Conservation (phyloP, 2,797 vertebrate species). For the Bradypodion pumilum region DNA sequence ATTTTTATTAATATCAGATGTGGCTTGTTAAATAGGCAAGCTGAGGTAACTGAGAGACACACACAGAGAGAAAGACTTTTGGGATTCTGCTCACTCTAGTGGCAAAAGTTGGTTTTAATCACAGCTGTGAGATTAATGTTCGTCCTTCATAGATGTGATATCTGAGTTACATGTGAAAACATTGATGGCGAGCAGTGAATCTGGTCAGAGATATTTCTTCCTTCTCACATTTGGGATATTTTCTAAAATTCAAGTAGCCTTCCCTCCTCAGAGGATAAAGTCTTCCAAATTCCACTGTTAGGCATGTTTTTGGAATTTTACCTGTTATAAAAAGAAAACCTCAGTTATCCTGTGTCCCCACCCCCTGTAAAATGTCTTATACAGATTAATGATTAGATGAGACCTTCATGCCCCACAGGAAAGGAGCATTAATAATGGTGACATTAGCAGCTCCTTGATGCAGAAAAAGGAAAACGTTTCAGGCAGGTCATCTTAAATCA, state of each 20-base stretch:
- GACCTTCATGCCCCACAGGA: neutral
- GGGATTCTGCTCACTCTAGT: neutral
- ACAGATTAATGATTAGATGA: neutral
- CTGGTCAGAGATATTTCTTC: neutral
- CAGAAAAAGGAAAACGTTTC: neutral
- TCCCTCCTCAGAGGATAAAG: neutral
- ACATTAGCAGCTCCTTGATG: neutral
- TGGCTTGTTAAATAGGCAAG: neutral
- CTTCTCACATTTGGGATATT: neutral
- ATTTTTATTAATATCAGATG: neutral
- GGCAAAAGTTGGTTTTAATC: neutral
- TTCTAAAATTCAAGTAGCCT: neutral
- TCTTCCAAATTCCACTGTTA: neutral
- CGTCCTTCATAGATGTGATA: neutral
- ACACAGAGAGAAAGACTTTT: too few relatives aligned
- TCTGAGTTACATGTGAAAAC: neutral
- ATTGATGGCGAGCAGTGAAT: neutral
- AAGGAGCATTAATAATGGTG: neutral
- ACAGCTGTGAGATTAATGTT: neutral
- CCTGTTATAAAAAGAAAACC: neutral
- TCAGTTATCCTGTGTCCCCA: neutral
- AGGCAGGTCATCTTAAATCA: neutral
- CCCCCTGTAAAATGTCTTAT: neutral
- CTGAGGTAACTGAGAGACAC: neutral
- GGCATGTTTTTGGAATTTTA: neutral